Evolutionary conservation across 2,888 invertebrate genomes (phyloP), one percentile per base, ranked within the genome.

Genomic region (Hemicrepidius hirtus): DNA sequence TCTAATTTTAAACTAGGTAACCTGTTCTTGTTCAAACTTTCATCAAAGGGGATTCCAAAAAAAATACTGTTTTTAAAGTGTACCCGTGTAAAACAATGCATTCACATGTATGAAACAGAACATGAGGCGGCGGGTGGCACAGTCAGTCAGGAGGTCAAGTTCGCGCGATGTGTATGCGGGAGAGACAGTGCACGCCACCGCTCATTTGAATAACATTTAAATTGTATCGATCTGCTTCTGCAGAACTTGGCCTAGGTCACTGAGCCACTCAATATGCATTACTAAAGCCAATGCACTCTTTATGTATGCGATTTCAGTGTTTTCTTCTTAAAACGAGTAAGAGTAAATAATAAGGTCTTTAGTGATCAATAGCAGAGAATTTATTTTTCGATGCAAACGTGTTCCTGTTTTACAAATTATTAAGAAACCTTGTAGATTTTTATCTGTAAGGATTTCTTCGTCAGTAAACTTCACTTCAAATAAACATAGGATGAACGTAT

Each of bases 201-300:
- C 80, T 80, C 80, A 81, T 81, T 81, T 80, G 79, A 80, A 81
- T 81, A 81, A 79, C 80, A 81, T 81, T 81, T 81, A 80, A 80
- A 81, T 80, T 80, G 74, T 78, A 80, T 81, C 79, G 80, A 81
- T 80, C 76, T 79, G 75, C 72, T 73, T 71, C 75, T 73, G 76
- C 75, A 75, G 75, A 80, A 80, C 79, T 80, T 80, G 80, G 80
- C 78, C 78, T 80, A 80, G 80, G 80, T 80, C 80, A 78, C 75
- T 67, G 70, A 72, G 73, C 65, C 73, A 75, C 73, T 75, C 76
- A 75, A 78, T 78, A 78, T 77, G 74, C 76, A 77, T 77, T 77
- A 71, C 74, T 68, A 71, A 68, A 76, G 77, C 74, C 76, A 77
- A 72, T 77, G 77, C 70, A 78, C 78, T 77, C 73, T 76, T 75